Evolutionary conservation across 2,888 invertebrate species (phyloP), one percentile per base, ranked within the genome.

Genomic region (Agriopis marginaria): DNA sequence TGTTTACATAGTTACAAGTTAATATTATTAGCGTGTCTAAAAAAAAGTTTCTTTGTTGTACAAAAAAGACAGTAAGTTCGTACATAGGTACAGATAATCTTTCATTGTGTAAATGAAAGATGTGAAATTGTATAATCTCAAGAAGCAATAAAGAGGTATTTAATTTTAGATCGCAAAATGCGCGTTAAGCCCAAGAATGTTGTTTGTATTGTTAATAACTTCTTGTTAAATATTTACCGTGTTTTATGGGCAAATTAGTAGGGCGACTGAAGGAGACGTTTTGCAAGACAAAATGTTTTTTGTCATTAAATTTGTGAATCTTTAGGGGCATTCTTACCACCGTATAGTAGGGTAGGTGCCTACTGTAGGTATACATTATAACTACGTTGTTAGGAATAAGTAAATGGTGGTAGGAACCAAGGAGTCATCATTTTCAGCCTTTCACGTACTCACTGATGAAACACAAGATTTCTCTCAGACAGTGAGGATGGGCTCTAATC

Each of bases 161-260:
- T 61, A 61, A 51, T 60, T 47, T 50, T 12, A 39, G 7, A 14
- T 42, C 17, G 8, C 14, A 11, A 40, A 40, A 11, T 3, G 45
- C 6, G 42, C 45, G 45, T 12, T 58, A 58, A 45, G 7, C 45
- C 44, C 23, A 23, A 7, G 12, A 23, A 8, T 5, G 11, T 50
- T 61, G 23, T 50, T 61, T 61, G 51, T 6, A 23, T 40, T 51
- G 61, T 51, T 61, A 60, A 42, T 51, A 11, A 61, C 17, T 40
- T 8, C 47, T 50, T 7, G 14, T 17, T 42, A 40, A 61, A 51
- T 61, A 61, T 61, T 61, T 45, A 47, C 45, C 0, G 11, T 9
- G 17, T 11, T 51, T 50, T 51, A 14, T 49, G 14, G 40, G 0
- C 9, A 40, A 17, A 11, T 51, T 51, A 61, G 51, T 17, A 0